Conservation (phyloP, 2,888 invertebrate genomes). For the Cerceris ruficornis region DNA sequence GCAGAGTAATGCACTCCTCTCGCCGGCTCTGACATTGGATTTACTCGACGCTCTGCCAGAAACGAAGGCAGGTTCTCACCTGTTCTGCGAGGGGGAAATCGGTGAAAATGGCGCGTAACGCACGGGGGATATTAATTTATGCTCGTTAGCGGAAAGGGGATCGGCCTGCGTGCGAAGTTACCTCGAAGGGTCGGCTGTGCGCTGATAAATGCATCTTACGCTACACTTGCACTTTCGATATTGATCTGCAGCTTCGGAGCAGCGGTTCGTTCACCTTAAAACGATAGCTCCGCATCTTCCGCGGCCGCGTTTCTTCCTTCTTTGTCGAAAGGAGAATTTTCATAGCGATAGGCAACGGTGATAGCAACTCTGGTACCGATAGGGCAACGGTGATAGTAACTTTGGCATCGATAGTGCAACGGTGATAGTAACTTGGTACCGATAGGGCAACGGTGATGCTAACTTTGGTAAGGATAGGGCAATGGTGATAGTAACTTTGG, state of each 20-base stretch:
- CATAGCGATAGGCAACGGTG: too few relatives aligned
- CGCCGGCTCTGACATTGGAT: conserved; percentile 45
- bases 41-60: conserved; percentile 12
- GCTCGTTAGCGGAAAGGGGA: conserved; percentile 26
- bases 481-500: too few relatives aligned
- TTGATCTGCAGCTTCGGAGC: conserved; percentile 49
- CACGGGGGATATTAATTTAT: conserved; percentile 9
- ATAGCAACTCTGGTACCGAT: too few relatives aligned
- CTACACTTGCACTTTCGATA: conserved; percentile 59
- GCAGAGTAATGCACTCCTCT: conserved; percentile 39
- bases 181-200: conserved; percentile 11
- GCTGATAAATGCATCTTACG: conserved; percentile 38
- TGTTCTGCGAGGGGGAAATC: not conserved
- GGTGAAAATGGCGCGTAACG: not conserved
- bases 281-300: conserved; percentile 8
- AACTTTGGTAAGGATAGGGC: too few relatives aligned
- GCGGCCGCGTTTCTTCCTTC: not conserved
- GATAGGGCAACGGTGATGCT: too few relatives aligned
- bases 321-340: not conserved
- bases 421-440: too few relatives aligned
- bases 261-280: conserved; percentile 58
- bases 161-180: not conserved
- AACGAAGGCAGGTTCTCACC: not conserved
- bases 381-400: too few relatives aligned
- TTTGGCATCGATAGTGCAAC: too few relatives aligned